Evolutionary conservation across 2,888 invertebrate species (phyloP), one percentile per base, ranked within the genome.

Genomic region (Eupithecia dodoneata): DNA sequence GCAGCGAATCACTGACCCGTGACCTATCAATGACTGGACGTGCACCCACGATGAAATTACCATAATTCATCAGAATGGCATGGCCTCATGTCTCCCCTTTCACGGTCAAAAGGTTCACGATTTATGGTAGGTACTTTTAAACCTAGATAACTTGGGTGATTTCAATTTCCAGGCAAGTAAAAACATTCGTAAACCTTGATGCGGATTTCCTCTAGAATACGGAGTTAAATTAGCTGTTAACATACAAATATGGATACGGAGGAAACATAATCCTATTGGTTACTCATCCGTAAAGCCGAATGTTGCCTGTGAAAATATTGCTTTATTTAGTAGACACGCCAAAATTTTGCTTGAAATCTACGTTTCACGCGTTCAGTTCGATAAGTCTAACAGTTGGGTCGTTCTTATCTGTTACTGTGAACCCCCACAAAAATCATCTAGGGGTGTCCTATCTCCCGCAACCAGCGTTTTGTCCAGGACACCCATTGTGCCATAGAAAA

Each of bases 1-100:
- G 67, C 71, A 79, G 72, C 76, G 80, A 81, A 75, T 81, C 81
- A 78, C 74, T 81, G 79, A 80, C 81, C 81, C 76, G 55, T 78
- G 81, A 80, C 81, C 79, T 72, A 70, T 80, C 81, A 82, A 81
- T 80, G 76, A 73, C 47, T 78, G 71, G 78, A 79, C 63, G 47
- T 74, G 67, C 72, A 71, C 66, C 47, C 72, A 75, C 69, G 42
- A 78, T 47, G 63, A 69, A 15, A 72, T 74, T 73, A 74, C 49
- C 76, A 78, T 73, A 55, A 76, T 76, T 76, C 44, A 65, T 45
- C 49, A 44, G 47, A 52, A 72, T 72, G 63, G 63, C 65, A 72
- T 72, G 63, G 63, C 65, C n/a, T 59, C 63, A 45, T 71, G 42
- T 2, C 75, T 15, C 67, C 18, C 44, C 67, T 70, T 63, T 70